Evolutionary conservation across 2,113 vertebrate genomes (phyloP).

Genomic region (Mandrillus leucophaeus): DNA sequence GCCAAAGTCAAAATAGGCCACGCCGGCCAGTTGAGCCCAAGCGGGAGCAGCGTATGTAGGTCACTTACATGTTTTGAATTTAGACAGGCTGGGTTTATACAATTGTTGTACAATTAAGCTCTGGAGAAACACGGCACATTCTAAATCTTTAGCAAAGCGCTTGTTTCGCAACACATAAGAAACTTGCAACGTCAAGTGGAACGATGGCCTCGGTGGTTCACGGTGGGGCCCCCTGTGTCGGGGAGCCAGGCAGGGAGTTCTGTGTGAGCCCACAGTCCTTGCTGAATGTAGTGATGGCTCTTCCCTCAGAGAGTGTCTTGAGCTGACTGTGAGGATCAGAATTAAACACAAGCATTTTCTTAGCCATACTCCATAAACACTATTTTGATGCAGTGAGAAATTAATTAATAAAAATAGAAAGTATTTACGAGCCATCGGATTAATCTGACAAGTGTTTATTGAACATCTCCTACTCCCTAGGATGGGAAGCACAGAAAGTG

Average conservation of each 20-base stretch:
- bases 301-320: background rate
- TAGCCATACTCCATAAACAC: background rate
- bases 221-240: background rate
- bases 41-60: constrained; percentile 50
- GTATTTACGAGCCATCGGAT: background rate
- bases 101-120: background rate
- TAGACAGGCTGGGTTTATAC: constrained; percentile 40
- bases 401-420: background rate
- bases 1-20: constrained; percentile 63
- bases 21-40: background rate
- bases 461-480: background rate
- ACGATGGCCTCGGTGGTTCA: background rate
- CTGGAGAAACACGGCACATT: background rate
- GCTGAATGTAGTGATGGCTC: background rate
- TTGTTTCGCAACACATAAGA: background rate
- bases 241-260: background rate
- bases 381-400: background rate
- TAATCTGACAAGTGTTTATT: background rate
- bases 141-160: background rate
- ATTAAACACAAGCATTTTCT: background rate
- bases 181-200: background rate
- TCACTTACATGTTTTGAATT: constrained; percentile 61
- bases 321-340: background rate
- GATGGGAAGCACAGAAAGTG: background rate
- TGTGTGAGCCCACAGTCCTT: background rate